These are phyloP conservation scores for Mareca strepera DNA, from an alignment of 2,797 vertebrate species.

Conservation along the genomic window DNA sequence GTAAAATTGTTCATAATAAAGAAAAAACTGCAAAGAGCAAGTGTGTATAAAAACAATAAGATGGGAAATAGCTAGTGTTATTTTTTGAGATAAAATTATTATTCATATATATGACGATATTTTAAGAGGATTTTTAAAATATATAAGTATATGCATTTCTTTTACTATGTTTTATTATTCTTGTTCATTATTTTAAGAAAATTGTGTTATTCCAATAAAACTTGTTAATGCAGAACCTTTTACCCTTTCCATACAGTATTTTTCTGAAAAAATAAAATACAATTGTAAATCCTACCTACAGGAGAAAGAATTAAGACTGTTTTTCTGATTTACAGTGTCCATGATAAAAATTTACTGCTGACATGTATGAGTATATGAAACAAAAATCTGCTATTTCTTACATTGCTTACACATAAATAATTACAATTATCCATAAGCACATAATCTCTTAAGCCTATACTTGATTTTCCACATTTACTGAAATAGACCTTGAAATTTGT, in stretches of 20 bases:
- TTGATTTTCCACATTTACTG: not conserved
- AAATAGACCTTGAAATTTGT: not conserved
- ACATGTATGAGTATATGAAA: not conserved
- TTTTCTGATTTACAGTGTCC: not conserved
- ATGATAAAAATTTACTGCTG: not conserved
- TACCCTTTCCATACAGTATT: not conserved
- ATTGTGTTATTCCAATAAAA: not conserved
- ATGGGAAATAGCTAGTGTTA: not conserved
- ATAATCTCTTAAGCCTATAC: not conserved
- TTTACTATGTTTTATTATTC: slow-evolving; percentile 1
- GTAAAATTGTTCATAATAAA: not conserved
- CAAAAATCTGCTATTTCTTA: not conserved
- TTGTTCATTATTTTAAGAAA: slow-evolving; percentile 38
- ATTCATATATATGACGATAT: slow-evolving; percentile 35
- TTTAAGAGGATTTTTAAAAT: slow-evolving; percentile 47
- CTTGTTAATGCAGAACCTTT: not conserved
- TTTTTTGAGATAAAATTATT: slow-evolving; percentile 45
- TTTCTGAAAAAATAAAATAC: not conserved
- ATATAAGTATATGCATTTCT: not conserved
- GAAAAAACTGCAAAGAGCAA: slow-evolving; percentile 14
- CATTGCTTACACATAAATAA: not conserved
- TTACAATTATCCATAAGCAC: not conserved
- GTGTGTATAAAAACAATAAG: not conserved
- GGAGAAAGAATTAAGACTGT: not conserved
- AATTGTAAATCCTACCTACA: not conserved